Percentiles rank a stretch among this genome's conserved stretches.
These are phyloP conservation scores for Neodiprion virginianus DNA, from an alignment of 1,140 invertebrate genomes.

Conservation along the genomic window DNA sequence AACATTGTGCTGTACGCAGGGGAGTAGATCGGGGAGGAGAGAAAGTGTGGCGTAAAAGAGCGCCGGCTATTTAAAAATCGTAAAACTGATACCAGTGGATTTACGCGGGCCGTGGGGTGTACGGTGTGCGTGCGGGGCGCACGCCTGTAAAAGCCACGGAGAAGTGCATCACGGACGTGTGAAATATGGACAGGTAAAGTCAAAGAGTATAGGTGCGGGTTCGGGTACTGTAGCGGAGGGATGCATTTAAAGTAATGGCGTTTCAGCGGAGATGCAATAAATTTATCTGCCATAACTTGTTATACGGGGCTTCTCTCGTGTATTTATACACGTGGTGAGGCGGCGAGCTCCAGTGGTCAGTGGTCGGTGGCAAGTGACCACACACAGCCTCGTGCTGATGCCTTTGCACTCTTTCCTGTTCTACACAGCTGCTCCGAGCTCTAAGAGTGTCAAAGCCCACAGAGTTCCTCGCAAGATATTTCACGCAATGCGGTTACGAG, in stretches of 20 bases:
- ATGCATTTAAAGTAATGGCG: slow-evolving; percentile 63
- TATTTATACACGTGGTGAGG: slow-evolving; percentile 55
- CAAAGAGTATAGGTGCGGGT: slow-evolving; percentile 33
- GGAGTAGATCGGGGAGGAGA: slow-evolving; percentile 3
- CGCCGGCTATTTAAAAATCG: slow-evolving; percentile 58
- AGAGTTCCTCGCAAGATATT: background rate
- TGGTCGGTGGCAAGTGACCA: slow-evolving; percentile 1
- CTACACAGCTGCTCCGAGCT: background rate
- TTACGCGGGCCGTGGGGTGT: slow-evolving; percentile 14
- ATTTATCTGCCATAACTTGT: slow-evolving; percentile 65
- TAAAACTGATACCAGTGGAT: slow-evolving; percentile 53
- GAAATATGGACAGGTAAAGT: slow-evolving; percentile 29
- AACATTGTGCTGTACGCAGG: slow-evolving; percentile 6
- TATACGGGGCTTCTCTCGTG: slow-evolving; percentile 60
- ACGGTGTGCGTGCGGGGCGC: background rate
- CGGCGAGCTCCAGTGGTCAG: background rate
- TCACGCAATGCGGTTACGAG: too few species aligned
- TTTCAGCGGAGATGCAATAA: slow-evolving; percentile 64
- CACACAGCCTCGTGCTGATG: background rate
- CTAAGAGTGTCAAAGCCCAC: background rate
- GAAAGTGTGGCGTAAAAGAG: slow-evolving; percentile 34
- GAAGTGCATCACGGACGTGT: slow-evolving; percentile 30
- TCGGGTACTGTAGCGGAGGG: slow-evolving; percentile 38
- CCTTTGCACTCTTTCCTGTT: background rate
- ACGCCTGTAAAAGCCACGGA: background rate